Evolutionary conservation across 2,888 invertebrate genomes (phyloP).

Genomic region (Liodrosophila aerea): DNA sequence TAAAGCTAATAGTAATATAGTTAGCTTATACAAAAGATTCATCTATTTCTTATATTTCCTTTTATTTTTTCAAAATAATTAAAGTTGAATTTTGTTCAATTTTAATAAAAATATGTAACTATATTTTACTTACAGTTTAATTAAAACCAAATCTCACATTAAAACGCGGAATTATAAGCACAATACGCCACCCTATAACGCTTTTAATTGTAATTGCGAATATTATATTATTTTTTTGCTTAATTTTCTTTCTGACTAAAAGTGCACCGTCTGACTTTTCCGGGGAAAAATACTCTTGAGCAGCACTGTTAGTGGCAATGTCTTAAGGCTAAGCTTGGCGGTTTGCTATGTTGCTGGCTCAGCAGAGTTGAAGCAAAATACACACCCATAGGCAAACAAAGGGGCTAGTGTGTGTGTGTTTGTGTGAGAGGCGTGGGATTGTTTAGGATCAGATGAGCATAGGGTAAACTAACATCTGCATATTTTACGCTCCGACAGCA

Average conservation of each 20-base stretch:
- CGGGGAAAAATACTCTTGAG: conserved; percentile 7
- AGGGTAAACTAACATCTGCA: conserved; percentile 61
- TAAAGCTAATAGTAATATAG: too few species aligned
- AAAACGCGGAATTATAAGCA: too few species aligned
- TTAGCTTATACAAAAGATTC: too few species aligned
- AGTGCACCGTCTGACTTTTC: conserved; percentile 4
- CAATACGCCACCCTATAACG: too few species aligned
- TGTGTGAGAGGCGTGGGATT: conserved; percentile 28
- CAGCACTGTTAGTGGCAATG: conserved; percentile 28
- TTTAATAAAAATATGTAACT: too few species aligned
- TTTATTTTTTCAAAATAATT: too few species aligned
- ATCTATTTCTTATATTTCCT: too few species aligned
- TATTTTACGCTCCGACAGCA: conserved; percentile 28
- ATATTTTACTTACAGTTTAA: too few species aligned
- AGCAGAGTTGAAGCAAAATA: conserved; percentile 41
- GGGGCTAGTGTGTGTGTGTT: conserved; percentile 1
- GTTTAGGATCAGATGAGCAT: conserved; percentile 47
- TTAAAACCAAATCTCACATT: too few species aligned
- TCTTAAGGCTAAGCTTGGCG: conserved; percentile 24
- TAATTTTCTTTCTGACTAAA: neutral
- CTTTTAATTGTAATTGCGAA: too few species aligned
- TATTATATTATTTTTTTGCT: conserved; percentile 6
- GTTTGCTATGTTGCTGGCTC: conserved; percentile 49
- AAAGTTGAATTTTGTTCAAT: too few species aligned
- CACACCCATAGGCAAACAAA: conserved; percentile 8